A percentile compares a stretch with the other conserved stretches of the same genome.
These are phyloP conservation scores for Brachionus asplanchnoidis DNA, from an alignment of 1,140 invertebrate species.

Conservation along the genomic window DNA sequence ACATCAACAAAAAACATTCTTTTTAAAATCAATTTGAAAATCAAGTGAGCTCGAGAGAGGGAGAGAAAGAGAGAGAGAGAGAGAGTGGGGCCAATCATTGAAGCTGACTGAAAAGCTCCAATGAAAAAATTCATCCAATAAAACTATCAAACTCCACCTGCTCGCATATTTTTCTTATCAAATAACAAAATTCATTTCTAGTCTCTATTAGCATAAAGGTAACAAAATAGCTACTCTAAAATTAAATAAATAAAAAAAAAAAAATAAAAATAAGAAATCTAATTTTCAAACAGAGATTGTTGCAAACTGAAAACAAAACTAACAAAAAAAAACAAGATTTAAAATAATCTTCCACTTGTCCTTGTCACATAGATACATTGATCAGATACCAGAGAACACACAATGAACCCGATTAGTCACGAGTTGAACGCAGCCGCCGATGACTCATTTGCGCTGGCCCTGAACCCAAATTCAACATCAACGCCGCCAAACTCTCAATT, in stretches of 20 bases:
- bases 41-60: not conserved
- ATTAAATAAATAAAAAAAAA: constrained; percentile 4
- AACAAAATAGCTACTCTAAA: constrained; percentile 1
- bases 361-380: too few relatives aligned
- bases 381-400: not conserved
- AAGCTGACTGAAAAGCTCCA: not conserved
- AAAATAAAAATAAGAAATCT: not conserved
- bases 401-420: not conserved
- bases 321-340: not conserved
- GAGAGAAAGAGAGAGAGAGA: too few relatives aligned
- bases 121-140: not conserved
- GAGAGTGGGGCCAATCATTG: not conserved
- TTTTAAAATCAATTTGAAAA: constrained; percentile 10
- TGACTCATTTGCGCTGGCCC: not conserved
- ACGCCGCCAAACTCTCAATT: not conserved
- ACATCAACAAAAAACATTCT: constrained; percentile 18
- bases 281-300: not conserved
- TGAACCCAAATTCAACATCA: not conserved
- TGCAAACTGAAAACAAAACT: not conserved
- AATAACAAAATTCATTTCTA: constrained; percentile 9
- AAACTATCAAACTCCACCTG: not conserved
- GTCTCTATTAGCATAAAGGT: constrained; percentile 18
- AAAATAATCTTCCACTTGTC: too few relatives aligned
- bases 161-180: not conserved
- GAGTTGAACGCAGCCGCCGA: not conserved